A percentile compares a stretch with the other conserved stretches of the same genome.
phyloP scores from a whole-genome alignment of 2,888 invertebrate genomes.

The Caenorhabditis wallacei region DNA sequence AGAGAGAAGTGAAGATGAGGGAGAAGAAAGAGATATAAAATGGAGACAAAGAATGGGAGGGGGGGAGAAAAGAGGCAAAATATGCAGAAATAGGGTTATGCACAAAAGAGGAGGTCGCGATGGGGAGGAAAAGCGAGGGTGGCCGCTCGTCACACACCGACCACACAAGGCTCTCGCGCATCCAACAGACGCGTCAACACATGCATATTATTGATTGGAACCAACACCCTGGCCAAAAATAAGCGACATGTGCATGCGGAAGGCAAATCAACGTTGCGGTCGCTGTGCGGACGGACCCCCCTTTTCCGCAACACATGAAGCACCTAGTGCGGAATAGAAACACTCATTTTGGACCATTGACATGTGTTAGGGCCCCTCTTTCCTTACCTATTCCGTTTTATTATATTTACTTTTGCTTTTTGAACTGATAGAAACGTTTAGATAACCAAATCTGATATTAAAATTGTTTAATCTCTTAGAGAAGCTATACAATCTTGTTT shows the following conservation, averaged over 20 bases:
- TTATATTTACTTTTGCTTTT: too few species aligned
- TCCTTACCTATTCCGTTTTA: too few species aligned
- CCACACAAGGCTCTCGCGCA: constrained; percentile 51
- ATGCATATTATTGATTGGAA: constrained; percentile 64
- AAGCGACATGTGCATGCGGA: constrained; percentile 61
- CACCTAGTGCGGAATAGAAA: neutral
- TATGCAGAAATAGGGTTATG: constrained; percentile 58
- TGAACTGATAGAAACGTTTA: too few species aligned
- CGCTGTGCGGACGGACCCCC: constrained; percentile 3
- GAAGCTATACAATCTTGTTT: too few species aligned
- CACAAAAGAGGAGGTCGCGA: constrained; percentile 60
- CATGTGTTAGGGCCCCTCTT: too few species aligned
- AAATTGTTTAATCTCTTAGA: too few species aligned
- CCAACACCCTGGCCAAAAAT: constrained; percentile 61
- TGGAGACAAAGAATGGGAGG: constrained; percentile 45
- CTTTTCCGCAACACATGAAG: neutral
- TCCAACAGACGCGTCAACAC: constrained; percentile 61
- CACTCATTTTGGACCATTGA: neutral
- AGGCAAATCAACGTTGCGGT: constrained; percentile 42
- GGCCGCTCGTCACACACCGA: constrained; percentile 58
- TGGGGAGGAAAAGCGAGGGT: constrained; percentile 51
- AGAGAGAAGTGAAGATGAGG: constrained; percentile 19
- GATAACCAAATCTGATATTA: too few species aligned
- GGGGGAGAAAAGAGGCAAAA: too few species aligned
- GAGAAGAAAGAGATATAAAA: constrained; percentile 42